Evolutionary conservation across 2,113 vertebrate species (phyloP), one percentile per base, ranked within the genome.

Genomic region (Noturus placidus): DNA sequence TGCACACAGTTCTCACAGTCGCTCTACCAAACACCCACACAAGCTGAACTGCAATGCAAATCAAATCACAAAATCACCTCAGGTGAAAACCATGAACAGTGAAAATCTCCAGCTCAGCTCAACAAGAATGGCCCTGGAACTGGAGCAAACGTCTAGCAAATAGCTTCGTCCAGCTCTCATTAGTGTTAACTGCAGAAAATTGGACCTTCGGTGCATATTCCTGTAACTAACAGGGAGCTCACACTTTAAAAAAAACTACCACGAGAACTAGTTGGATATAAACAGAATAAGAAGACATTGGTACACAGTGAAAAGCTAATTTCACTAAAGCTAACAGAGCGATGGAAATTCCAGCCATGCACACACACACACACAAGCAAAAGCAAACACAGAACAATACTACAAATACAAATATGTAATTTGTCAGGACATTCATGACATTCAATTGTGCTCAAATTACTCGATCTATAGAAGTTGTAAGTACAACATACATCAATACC

Each of bases 21-120:
- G 3, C 76, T 54, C 46, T 19, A 27, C 20, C 85, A 42, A 79
- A 70, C 61, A 81, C 77, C n/a, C 85, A 87, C 85, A 33, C 63
- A 42, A 74, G 27, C 33, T 85, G 67, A 59, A 81, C 50, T 72
- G 20, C 67, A 33, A 85, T 59, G 57, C 52, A 85, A 74, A 85
- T 85, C 33, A 63, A 80, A 69, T 30, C 76, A 79, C n/a, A 27
- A 56, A 86, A 80, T 65, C 59, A 80, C 76, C 85, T 81, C 85
- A 67, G 61, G 79, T 82, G 79, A 81, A 82, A 82, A 57, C 17
- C 30, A 59, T 6, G 11, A 80, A 57, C 10, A 10, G n/a, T 57
- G 52, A 83, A 30, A 56, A 86, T 42, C 74, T 57, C 65, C 46
- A 81, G 59, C 61, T 81, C 76, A 20, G 38, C 35, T 79, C 22